A percentile compares a stretch with the other conserved stretches of the same genome.
These are phyloP conservation scores for Sarcophaga caerulescens DNA, from an alignment of 2,888 invertebrate genomes.

Conservation along the genomic window DNA sequence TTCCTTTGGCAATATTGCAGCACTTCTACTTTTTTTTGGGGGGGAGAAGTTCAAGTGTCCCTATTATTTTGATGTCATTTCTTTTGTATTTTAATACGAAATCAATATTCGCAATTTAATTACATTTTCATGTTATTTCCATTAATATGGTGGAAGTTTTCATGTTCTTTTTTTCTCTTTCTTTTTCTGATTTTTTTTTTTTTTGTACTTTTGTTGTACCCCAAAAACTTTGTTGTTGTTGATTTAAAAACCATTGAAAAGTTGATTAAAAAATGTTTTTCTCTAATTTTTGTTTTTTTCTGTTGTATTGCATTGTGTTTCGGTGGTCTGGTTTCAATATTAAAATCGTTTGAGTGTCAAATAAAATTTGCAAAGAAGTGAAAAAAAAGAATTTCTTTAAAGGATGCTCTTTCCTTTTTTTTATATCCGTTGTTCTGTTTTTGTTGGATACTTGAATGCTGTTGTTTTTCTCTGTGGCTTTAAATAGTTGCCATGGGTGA, in stretches of 20 bases:
- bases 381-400: neutral
- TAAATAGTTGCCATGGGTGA: neutral
- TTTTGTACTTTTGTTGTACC: no score
- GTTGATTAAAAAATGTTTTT: slow-evolving; percentile 14
- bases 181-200: neutral
- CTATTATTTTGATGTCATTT: neutral
- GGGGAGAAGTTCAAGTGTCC: no score
- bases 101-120: slow-evolving; percentile 22
- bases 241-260: neutral
- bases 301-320: slow-evolving; percentile 7
- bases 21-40: no score
- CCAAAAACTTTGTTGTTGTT: no score
- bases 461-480: slow-evolving; percentile 2
- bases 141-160: slow-evolving; percentile 1
- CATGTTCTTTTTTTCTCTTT: neutral
- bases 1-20: no score
- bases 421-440: neutral
- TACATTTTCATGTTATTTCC: slow-evolving; percentile 42
- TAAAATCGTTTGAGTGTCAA: neutral
- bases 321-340: slow-evolving; percentile 1
- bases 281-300: neutral
- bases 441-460: no score
- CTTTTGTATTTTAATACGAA: neutral
- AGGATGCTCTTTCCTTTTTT: neutral
- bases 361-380: neutral